Evolutionary conservation across 2,113 vertebrate species (phyloP).

Genomic region (Sturnira hondurensis): DNA sequence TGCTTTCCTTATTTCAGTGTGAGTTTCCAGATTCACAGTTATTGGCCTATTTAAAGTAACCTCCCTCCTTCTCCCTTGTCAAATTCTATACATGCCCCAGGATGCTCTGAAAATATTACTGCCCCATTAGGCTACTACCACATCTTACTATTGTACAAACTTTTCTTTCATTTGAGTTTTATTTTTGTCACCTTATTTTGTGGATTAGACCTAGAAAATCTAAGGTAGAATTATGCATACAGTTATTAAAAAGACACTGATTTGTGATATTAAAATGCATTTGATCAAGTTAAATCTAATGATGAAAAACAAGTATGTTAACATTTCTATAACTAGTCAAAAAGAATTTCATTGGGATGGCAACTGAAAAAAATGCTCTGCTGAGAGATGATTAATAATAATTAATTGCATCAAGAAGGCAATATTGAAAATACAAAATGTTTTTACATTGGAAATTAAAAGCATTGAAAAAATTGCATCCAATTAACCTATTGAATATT

Average conservation of each 20-base stretch:
- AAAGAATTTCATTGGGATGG: conserved; percentile 20
- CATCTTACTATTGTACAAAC: rapidly evolving
- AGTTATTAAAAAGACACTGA: background rate
- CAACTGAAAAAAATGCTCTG: background rate
- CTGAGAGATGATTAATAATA: conserved; percentile 52
- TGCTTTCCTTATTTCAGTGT: background rate
- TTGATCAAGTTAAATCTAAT: background rate
- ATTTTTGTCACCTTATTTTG: background rate
- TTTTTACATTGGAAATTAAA: background rate
- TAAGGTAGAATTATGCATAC: background rate
- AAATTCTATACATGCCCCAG: rapidly evolving
- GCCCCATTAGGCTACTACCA: rapidly evolving
- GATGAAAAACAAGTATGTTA: background rate
- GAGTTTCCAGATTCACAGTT: background rate
- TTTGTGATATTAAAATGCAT: background rate
- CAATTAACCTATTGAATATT: conserved; percentile 60
- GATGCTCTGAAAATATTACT: background rate
- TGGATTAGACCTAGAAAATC: background rate
- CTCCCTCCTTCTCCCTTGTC: background rate
- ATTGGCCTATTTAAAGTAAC: background rate
- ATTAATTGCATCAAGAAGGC: conserved; percentile 58
- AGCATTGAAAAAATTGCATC: conserved; percentile 44
- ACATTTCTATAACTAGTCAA: background rate
- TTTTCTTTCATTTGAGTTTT: background rate
- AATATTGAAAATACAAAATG: conserved; percentile 28